Base-by-base conservation (phyloP, 2,888 invertebrate genomes). In the Steinernema scapterisci region DNA sequence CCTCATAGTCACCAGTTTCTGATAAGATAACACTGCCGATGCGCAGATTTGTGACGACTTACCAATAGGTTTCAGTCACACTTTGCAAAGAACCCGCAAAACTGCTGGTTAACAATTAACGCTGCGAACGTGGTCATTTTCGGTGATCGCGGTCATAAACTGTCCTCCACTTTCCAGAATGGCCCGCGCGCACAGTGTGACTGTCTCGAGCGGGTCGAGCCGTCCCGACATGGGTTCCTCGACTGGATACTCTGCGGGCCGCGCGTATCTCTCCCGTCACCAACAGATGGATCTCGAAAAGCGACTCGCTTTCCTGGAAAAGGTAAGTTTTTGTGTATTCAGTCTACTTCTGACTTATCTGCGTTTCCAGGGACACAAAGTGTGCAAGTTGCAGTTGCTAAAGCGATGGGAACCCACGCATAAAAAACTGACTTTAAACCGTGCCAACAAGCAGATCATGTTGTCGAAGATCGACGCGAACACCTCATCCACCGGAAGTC, bases 371-470 rank as follows among this genome's bases (percentile, higher is more conserved):
- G 63, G 63, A 27, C 63, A 63, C 25, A 63, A 84, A 81, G 85
- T 85, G 9, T 84, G 84, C 78, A 84, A 85, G 74, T 71, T 86
- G 74, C 75, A 80, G 2, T 77, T 86, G 72, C 71, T 83, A 25
- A 86, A 86, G 74, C 84, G 84, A 75, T 86, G 85, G 82, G 87
- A 87, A 73, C 82, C 83, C 6, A 78, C 80, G 6, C 84, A 83
- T 74, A 84, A 84, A 51, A 70, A 74, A 56, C 72, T 86, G 38
- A 78, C 75, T 5, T 75, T 87, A 31, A 81, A 82, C 75, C 78
- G 80, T 31, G 82, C 85, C 13, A 84, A 84, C 7, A 72, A 84
- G 7, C 85, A 86, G 76, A 76, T 85, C 11, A 75, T 80, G 31
- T 72, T 86, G 71, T 73, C 77, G 6, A 81, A 82, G 71, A 46